These are phyloP conservation scores for Syrphus vitripennis DNA, from an alignment of 2,888 invertebrate species.

Conservation along the genomic window DNA sequence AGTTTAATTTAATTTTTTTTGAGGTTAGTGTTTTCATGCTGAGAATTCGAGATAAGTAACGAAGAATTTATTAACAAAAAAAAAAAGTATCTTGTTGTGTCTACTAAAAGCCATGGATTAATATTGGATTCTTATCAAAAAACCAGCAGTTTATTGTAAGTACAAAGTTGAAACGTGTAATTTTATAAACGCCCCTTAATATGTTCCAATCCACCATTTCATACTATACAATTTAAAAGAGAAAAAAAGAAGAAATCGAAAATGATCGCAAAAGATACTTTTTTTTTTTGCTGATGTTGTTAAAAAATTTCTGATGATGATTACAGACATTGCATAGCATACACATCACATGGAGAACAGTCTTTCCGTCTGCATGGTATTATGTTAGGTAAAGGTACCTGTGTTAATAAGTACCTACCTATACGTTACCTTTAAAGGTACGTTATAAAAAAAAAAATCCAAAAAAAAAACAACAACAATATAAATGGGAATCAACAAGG, in stretches of 20 bases:
- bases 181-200: conserved; percentile 8
- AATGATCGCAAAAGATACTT: conserved; percentile 16
- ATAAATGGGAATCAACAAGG: conserved; percentile 9
- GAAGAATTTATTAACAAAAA: neutral
- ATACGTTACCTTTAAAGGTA: conserved; percentile 19
- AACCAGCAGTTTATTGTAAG: conserved; percentile 42
- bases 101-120: conserved; percentile 53
- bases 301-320: conserved; percentile 21
- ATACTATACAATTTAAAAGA: neutral
- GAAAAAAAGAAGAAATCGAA: neutral
- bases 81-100: conserved; percentile 27
- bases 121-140: conserved; percentile 33
- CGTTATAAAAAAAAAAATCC: neutral
- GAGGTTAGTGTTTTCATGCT: neutral
- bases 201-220: conserved; percentile 11
- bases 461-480: conserved; percentile 18
- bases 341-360: neutral
- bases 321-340: conserved; percentile 30
- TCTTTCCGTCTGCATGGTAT: neutral
- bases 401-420: neutral
- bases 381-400: neutral
- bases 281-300: conserved; percentile 2
- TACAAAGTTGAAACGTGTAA: conserved; percentile 25
- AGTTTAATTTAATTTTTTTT: conserved; percentile 8
- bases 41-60: neutral